phyloP scores from a whole-genome alignment of 2,888 invertebrate genomes.

The Drosophila eohydei region DNA sequence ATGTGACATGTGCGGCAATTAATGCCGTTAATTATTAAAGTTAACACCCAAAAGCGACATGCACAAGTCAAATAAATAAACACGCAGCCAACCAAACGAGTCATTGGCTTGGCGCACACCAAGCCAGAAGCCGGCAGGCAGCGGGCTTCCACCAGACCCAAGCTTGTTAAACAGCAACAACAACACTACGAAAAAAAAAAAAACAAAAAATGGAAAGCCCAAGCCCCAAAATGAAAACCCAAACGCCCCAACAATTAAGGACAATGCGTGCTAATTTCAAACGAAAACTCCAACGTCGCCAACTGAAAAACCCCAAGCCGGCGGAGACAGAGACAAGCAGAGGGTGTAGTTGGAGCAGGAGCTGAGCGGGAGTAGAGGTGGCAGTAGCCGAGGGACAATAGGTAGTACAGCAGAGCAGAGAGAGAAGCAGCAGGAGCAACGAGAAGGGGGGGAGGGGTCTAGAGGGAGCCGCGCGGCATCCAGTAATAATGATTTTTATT shows the following conservation, averaged over 20 bases:
- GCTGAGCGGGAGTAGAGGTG: too few species aligned
- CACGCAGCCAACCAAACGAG: conserved; percentile 64
- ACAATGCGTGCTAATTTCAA: conserved; percentile 79
- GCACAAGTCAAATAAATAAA: conserved; percentile 81
- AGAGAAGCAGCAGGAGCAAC: neutral
- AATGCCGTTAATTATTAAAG: conserved; percentile 80
- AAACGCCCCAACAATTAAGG: conserved; percentile 75
- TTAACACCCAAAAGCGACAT: conserved; percentile 81
- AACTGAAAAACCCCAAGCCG: conserved; percentile 31
- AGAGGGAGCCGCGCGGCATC: conserved; percentile 14
- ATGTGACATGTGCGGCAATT: conserved; percentile 81
- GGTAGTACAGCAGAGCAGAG: too few species aligned
- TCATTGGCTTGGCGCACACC: conserved; percentile 53
- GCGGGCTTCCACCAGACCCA: conserved; percentile 1
- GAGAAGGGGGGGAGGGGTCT: too few species aligned
- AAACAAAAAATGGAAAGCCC: conserved; percentile 5
- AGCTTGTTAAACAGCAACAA: conserved; percentile 7
- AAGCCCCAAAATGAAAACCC: conserved; percentile 31
- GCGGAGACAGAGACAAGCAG: neutral
- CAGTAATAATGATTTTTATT: conserved; percentile 73
- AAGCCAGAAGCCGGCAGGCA: neutral
- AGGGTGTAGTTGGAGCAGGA: neutral
- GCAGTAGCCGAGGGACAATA: too few species aligned
- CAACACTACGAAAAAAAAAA: neutral
- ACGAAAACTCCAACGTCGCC: conserved; percentile 38